A percentile compares a stretch with the other conserved stretches of the same genome.
Conservation (phyloP, 1,140 invertebrate genomes). For the Andricus grossulariae region DNA sequence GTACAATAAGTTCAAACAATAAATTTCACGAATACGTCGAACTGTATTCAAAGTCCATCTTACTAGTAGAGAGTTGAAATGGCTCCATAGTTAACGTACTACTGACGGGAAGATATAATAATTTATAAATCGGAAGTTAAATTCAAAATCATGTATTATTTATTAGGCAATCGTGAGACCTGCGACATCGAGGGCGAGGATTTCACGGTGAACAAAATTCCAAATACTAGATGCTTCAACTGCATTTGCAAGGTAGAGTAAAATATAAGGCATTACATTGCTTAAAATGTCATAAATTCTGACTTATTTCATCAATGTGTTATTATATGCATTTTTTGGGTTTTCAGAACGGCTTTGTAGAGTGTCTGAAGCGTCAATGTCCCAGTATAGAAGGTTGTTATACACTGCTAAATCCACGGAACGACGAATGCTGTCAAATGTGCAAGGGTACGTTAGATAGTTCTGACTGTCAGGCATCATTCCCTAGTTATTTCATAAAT, state of each 20-base stretch:
- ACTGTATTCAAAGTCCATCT: too few species aligned
- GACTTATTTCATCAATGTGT: background rate
- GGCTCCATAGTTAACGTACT: too few species aligned
- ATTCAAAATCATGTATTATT: too few species aligned
- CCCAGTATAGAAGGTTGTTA: constrained; percentile 83
- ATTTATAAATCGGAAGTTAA: too few species aligned
- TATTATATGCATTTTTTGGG: constrained; percentile 11
- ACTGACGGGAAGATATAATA: too few species aligned
- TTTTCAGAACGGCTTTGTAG: constrained; percentile 83
- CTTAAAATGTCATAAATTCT: background rate
- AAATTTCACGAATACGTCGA: too few species aligned
- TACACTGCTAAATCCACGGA: constrained; percentile 77
- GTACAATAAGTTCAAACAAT: too few species aligned
- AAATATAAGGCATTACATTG: background rate
- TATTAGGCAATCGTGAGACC: constrained; percentile 65
- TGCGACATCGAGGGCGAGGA: constrained; percentile 69
- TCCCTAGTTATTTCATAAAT: background rate
- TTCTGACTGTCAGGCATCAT: background rate
- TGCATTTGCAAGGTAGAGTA: constrained; percentile 70
- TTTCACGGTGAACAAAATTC: constrained; percentile 68
- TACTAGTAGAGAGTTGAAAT: too few species aligned
- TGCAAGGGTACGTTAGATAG: constrained; percentile 80
- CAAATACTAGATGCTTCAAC: constrained; percentile 68
- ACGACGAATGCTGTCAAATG: constrained; percentile 80
- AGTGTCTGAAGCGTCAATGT: constrained; percentile 81